phyloP scores from a whole-genome alignment of 2,888 invertebrate species.

The Physocephala rufipes region DNA sequence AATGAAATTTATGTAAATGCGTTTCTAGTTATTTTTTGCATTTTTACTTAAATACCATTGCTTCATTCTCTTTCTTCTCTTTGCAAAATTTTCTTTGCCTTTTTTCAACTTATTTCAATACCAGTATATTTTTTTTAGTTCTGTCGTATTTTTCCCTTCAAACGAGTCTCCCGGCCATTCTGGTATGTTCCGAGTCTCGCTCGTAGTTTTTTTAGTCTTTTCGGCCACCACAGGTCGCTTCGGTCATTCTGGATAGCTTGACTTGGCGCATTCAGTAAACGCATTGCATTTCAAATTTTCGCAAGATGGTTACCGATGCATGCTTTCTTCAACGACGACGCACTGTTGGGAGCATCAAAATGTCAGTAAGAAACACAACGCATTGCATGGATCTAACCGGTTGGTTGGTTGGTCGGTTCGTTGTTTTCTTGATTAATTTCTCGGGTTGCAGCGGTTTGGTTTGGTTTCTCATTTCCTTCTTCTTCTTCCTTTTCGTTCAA shows the following conservation, averaged over 20 bases:
- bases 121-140: conserved; percentile 32
- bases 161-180: neutral
- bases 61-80: conserved; percentile 8
- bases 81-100: conserved; percentile 6
- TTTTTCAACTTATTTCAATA: conserved; percentile 25
- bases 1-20: conserved; percentile 62
- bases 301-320: conserved; percentile 31
- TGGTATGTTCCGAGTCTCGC: too few relatives aligned
- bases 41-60: conserved; percentile 10
- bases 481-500: conserved; percentile 5
- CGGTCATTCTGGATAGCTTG: conserved; percentile 30
- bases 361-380: too few relatives aligned
- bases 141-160: neutral
- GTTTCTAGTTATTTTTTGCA: conserved; percentile 38
- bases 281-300: conserved; percentile 31
- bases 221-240: neutral
- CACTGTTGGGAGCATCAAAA: neutral
- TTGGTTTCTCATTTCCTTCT: conserved; percentile 15
- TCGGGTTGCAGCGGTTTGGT: conserved; percentile 13
- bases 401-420: conserved; percentile 20
- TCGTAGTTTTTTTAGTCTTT: neutral
- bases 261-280: conserved; percentile 22
- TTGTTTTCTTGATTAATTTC: too few relatives aligned
- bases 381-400: too few relatives aligned
- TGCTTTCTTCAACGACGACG: neutral